A percentile compares a stretch with the other conserved stretches of the same genome.
phyloP scores from a whole-genome alignment of 2,113 vertebrate genomes.

The Leptocoma aspasia region DNA sequence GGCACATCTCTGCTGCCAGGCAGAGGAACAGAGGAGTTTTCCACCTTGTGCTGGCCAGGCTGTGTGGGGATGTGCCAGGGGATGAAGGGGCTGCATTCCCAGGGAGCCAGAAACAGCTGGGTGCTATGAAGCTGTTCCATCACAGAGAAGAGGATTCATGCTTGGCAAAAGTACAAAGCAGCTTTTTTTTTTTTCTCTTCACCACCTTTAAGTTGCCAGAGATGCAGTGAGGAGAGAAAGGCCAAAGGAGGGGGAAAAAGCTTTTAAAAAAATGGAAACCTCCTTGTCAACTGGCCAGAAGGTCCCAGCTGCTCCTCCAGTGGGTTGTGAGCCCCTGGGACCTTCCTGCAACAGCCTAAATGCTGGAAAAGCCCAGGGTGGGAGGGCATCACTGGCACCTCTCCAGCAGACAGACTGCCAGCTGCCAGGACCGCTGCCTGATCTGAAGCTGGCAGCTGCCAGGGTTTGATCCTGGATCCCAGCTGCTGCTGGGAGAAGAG shows the following conservation, averaged over 20 bases:
- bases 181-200: neutral
- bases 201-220: neutral
- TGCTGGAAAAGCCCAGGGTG: neutral
- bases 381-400: neutral
- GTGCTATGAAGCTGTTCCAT: neutral
- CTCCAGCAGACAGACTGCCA: neutral
- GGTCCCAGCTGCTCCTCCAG: neutral
- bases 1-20: neutral
- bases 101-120: neutral
- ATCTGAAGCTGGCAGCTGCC: neutral
- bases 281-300: neutral
- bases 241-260: neutral
- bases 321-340: neutral
- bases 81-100: neutral
- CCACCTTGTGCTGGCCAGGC: neutral
- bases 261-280: neutral
- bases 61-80: neutral
- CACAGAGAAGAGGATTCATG: neutral
- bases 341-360: neutral
- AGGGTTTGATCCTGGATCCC: neutral
- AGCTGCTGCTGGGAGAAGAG: neutral
- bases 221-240: neutral
- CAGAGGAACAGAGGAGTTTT: neutral
- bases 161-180: neutral
- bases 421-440: neutral